Conservation (phyloP, 1,140 invertebrate genomes). For the Nymphalis io region DNA sequence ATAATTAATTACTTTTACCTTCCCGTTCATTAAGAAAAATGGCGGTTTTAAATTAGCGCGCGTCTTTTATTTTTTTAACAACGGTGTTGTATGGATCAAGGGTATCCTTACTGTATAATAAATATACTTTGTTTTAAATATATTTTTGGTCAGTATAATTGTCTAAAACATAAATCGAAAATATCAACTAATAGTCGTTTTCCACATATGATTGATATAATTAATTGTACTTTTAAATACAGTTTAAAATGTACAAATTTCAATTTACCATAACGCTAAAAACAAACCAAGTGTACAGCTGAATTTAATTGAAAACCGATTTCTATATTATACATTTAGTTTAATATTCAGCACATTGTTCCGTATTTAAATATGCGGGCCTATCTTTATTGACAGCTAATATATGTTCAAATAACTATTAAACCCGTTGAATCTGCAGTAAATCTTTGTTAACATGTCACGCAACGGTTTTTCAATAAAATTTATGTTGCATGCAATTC, state of each 20-base stretch:
- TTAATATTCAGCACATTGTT: constrained; percentile 22
- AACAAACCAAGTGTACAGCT: constrained; percentile 16
- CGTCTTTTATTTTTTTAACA: too few species aligned
- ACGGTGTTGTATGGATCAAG: too few species aligned
- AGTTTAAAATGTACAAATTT: constrained; percentile 8
- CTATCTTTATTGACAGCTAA: constrained; percentile 66
- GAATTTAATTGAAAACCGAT: constrained; percentile 30
- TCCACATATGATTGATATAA: background rate
- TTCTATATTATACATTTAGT: constrained; percentile 25
- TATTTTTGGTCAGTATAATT: too few species aligned
- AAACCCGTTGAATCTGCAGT: constrained; percentile 53
- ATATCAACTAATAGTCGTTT: background rate
- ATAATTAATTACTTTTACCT: too few species aligned
- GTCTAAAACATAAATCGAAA: background rate
- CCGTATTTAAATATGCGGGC: constrained; percentile 58
- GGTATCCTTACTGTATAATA: too few species aligned
- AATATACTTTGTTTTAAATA: too few species aligned
- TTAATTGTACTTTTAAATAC: background rate
- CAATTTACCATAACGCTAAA: constrained; percentile 8
- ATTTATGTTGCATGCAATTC: constrained; percentile 72
- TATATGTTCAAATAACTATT: constrained; percentile 66
- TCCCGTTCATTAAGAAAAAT: too few species aligned
- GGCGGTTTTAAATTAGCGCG: too few species aligned
- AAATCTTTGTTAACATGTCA: constrained; percentile 71
- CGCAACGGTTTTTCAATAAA: constrained; percentile 55